Evolutionary conservation across 92 coral and sea anemone species (phyloP).

Genomic region (Umimayanthus kanabou): DNA sequence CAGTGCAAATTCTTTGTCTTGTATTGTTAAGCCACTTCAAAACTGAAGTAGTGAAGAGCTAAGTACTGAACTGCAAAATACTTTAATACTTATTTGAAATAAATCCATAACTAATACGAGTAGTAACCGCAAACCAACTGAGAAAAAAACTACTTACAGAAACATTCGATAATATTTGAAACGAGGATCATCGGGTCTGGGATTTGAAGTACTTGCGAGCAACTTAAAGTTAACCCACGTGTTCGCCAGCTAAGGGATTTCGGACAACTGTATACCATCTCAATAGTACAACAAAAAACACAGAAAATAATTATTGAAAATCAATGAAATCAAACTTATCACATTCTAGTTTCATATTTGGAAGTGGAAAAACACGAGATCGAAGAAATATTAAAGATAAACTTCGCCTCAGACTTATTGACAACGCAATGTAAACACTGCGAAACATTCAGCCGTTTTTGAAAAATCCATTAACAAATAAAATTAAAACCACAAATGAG

Average conservation of each 20-base stretch:
- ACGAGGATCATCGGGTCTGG: not conserved
- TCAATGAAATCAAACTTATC: not conserved
- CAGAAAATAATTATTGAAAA: not conserved
- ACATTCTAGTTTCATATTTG: not conserved
- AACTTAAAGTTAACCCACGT: constrained; percentile 28
- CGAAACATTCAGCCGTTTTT: not conserved
- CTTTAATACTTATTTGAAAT: not conserved
- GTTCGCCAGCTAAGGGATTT: not conserved
- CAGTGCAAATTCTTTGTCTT: not conserved
- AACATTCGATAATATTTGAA: not conserved
- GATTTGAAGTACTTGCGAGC: not conserved
- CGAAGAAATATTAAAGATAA: not conserved
- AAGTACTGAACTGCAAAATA: not conserved
- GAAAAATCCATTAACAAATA: not conserved
- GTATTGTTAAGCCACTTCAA: no score
- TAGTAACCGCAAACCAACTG: not conserved
- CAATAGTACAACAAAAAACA: not conserved
- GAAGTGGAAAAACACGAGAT: not conserved
- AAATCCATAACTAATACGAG: not conserved
- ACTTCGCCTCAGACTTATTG: no score
- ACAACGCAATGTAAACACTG: constrained; percentile 9
- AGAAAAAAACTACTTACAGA: not conserved
- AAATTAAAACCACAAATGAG: not conserved
- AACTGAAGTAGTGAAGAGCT: not conserved
- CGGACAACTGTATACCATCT: not conserved